Base-by-base conservation (phyloP, 2,888 invertebrate species). In the Tetragnatha montana region DNA sequence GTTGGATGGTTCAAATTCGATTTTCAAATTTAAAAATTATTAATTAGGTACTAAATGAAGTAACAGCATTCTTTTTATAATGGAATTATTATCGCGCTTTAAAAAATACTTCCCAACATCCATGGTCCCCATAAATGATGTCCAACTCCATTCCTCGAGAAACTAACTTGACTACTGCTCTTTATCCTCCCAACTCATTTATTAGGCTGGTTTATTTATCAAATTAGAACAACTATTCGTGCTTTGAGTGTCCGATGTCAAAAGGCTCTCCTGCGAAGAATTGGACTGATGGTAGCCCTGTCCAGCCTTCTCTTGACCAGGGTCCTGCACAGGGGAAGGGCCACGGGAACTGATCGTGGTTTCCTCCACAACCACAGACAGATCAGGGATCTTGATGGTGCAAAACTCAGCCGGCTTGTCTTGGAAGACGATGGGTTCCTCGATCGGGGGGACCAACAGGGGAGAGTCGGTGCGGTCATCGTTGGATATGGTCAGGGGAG, bases 191-290 rank as follows among this genome's bases (percentile, higher is more conserved):
- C 35, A 35, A 35, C 35, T 35, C 35, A 35, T 35, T 35, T 35
- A 35, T 4, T 35, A 1, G 35, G 35, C 35, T n/a, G n/a, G n/a
- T n/a, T 74, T 74, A 50, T 76, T 81, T 51, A 91, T 47, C 6
- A 91, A 79, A 60, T 49, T 69, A 51, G 91, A 87, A 71, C 81
- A 84, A 74, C 89, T 91, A 17, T 76, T 87, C 73, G 89, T 91
- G 86, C 88, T 91, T 85, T 91, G 91, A 87, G 89, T 91, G 85
- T 90, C 88, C 35, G 89, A 91, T 76, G 87, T 73, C 69, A 71
- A 47, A 60, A 91, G 76, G 88, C 87, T 91, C 88, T 91, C 91
- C 47, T 87, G 83, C 3, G 91, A 91, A 78, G 89, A 87, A 75
- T 85, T 91, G 12, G 88, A 60, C 47, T 88, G 82, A 78, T 85